These are phyloP conservation scores for Gallirallus australis DNA, from an alignment of 2,797 vertebrate species.

Conservation along the genomic window DNA sequence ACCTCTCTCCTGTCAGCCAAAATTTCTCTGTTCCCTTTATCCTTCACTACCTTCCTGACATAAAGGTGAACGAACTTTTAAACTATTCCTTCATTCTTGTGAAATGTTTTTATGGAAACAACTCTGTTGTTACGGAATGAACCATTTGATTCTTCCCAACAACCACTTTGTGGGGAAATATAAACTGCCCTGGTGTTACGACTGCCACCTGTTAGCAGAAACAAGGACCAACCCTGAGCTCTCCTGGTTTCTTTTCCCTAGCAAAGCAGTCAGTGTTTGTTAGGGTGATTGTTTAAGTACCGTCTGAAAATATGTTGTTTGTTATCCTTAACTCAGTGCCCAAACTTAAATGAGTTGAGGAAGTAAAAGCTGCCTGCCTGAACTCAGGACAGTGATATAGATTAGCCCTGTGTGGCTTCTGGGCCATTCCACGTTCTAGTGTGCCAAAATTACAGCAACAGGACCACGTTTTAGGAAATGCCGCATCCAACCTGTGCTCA, in stretches of 20 bases:
- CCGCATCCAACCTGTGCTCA: neutral
- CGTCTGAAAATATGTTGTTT: neutral
- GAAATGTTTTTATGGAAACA: no score
- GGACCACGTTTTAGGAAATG: neutral
- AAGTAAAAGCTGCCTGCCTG: neutral
- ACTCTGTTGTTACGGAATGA: neutral
- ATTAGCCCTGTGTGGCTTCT: neutral
- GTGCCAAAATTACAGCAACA: accelerated
- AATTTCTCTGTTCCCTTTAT: neutral
- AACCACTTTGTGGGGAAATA: neutral
- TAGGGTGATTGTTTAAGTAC: neutral
- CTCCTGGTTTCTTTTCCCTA: neutral
- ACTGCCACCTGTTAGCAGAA: neutral
- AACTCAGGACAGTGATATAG: neutral
- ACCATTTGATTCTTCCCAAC: slow-evolving; percentile 29
- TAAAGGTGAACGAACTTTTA: neutral
- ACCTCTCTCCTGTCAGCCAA: neutral
- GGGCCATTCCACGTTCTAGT: neutral
- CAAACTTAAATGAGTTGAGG: neutral
- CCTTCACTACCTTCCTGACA: neutral
- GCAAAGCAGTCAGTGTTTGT: neutral
- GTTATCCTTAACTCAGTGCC: neutral
- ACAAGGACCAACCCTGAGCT: neutral
- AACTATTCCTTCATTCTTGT: neutral
- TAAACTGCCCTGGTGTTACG: neutral